Conservation (phyloP, 1,140 invertebrate species). For the Brachystomella parvula region DNA sequence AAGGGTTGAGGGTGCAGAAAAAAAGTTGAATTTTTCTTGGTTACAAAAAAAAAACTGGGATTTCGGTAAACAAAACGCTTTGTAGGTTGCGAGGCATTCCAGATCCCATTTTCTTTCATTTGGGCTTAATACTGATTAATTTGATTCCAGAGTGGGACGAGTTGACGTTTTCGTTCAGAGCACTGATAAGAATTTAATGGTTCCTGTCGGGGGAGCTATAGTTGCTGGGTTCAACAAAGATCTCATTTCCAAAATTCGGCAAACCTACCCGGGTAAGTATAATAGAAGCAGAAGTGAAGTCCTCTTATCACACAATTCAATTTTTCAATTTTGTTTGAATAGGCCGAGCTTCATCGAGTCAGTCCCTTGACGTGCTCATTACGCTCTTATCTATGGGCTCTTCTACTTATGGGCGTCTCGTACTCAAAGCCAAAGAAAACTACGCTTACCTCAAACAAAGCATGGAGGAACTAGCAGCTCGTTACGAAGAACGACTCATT, state of each 20-base stretch:
- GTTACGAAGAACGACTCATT: conserved; percentile 57
- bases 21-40: too few species aligned
- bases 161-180: conserved; percentile 78
- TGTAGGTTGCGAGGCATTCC: too few species aligned
- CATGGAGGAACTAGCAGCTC: conserved; percentile 53
- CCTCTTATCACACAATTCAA: neutral
- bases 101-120: too few species aligned
- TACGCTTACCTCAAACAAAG: conserved; percentile 34
- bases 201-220: conserved; percentile 78
- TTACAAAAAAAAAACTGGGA: too few species aligned
- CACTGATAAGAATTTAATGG: conserved; percentile 81
- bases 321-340: conserved; percentile 30
- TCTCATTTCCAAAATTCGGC: conserved; percentile 58
- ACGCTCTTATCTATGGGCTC: conserved; percentile 67
- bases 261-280: conserved; percentile 62
- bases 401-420: conserved; percentile 57
- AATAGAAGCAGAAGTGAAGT: neutral
- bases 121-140: too few species aligned
- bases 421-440: conserved; percentile 56
- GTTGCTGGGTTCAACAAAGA: conserved; percentile 65
- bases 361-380: conserved; percentile 70
- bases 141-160: conserved; percentile 47
- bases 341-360: conserved; percentile 65
- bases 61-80: too few species aligned
- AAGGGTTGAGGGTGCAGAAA: too few species aligned